Evolutionary conservation across 2,113 vertebrate genomes (phyloP), one percentile per base, ranked within the genome.

Genomic region (Etia nguti): DNA sequence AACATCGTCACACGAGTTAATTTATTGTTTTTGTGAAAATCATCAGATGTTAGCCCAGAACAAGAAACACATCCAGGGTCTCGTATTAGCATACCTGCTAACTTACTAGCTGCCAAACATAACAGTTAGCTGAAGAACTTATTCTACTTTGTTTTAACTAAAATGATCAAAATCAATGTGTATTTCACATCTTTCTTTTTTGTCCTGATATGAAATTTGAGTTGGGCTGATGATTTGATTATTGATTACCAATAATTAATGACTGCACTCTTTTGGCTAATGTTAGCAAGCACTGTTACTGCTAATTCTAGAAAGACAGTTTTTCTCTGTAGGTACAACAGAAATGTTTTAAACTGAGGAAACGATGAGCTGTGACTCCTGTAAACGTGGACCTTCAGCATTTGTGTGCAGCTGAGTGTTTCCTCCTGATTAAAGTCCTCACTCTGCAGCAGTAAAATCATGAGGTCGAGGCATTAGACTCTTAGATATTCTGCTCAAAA

Each of bases 1-100:
- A 46, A 70, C 22, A 16, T 11, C 2, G 0, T 65, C 60, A 36
- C 18, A 36, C 0, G 0, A 65, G 36, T 38, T 38, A 0, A 65
- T 65, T 65, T 65, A 38, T 18, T 1, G 31, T n/a, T 65, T 0
- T 65, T n/a, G 18, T 65, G 18, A 73, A 73, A 73, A 73, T 22
- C 38, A 24, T 46, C 38, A 70, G 5, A 70, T 24, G 12, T 70
- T 24, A 46, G 13, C 8, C 10, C 31, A 36, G 60, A 12, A 65
- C 31, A 36, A 12, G 4, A 18, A 65, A 1, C 60, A 65, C 1
- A 36, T 62, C 6, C 31, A 36, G 59, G 59, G 59, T 31, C 59
- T 62, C 31, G 18, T 62, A 0, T 18, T 46, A 73, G 8, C 41
- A 46, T 73, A 48, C 6, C 5, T 48, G 22, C 68, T 73, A 29